Percentiles rank a stretch among this genome's conserved stretches.
phyloP scores from a whole-genome alignment of 2,113 vertebrate species.

The Scortum barcoo region DNA sequence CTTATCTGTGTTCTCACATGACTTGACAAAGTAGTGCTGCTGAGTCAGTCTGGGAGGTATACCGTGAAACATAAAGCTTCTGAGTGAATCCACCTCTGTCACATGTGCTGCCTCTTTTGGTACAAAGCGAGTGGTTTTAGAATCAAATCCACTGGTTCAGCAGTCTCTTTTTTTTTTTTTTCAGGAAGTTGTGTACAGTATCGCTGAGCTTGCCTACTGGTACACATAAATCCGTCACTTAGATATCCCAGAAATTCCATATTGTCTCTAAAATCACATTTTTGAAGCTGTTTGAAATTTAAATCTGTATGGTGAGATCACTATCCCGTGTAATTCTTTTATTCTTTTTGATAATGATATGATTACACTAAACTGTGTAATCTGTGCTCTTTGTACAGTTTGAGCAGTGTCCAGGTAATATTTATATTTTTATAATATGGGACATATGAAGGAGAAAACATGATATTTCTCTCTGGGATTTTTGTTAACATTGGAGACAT shows the following conservation, averaged over 20 bases:
- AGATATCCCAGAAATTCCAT: background rate
- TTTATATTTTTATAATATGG: background rate
- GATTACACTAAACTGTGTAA: too few species aligned
- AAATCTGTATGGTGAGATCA: background rate
- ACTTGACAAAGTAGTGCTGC: conserved; percentile 31
- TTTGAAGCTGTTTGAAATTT: background rate
- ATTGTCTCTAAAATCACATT: background rate
- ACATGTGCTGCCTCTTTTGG: conserved; percentile 15
- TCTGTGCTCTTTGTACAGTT: background rate
- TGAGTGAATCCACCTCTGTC: conserved; percentile 20
- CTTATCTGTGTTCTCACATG: background rate
- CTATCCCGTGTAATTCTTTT: background rate
- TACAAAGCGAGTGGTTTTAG: background rate
- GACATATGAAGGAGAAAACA: background rate
- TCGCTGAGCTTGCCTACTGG: too few species aligned
- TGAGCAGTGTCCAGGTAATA: too few species aligned
- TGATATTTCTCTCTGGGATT: too few species aligned
- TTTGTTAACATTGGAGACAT: background rate
- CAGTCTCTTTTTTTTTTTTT: background rate
- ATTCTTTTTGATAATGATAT: too few species aligned
- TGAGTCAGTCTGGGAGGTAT: conserved; percentile 27
- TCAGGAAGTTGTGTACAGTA: too few species aligned
- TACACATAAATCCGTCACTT: background rate
- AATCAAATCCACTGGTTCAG: conserved; percentile 41
- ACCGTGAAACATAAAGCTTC: conserved; percentile 24